Base-by-base conservation (phyloP, 2,113 vertebrate species). In the Corythaixoides concolor region DNA sequence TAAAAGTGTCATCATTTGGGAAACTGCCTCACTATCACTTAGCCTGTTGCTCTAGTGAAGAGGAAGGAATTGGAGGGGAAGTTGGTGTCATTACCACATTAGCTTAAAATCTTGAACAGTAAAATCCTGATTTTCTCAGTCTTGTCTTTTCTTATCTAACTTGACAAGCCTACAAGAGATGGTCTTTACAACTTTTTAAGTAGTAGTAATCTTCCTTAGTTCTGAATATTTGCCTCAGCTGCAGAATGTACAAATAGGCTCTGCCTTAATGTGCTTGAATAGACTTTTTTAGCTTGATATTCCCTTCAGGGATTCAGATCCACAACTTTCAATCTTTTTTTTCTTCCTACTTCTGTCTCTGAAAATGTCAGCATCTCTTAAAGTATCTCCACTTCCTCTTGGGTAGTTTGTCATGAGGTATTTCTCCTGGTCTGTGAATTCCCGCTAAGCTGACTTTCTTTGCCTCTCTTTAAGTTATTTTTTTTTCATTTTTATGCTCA, bases 321-420 rank as follows among this genome's bases (percentile, higher is more conserved):
- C 96, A 81, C 83, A 96, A 63, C 59, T 96, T 98, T 95, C 90
- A 89, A 56, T 96, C 75, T 93, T 84, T 96, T 93, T 39, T 22
- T 94, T 97, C 52, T 91, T 95, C 64, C 47, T 73, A 30, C 89
- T 92, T 94, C 64, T 85, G 26, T 43, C 60, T 93, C 81, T 96
- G 84, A 96, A 97, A 95, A 95, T 53, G 94, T 78, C 72, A 94
- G 62, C 83, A 58, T 96, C 83, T 95, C 93, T 96, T 97, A 85
- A 95, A 85, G 56, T 64, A 85, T 83, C 83, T 89, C 30, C 13
- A 59, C 73, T 92, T 92, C 47, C 17, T 95, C 90, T 95, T 32
- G 0, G 90, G 89, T 95, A 96, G 85, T 97, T 97, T 97, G 72
- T 95, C 85, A 62, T 80, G 76, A 96, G 84, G 47, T 87, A 95